Percentiles rank a stretch among this genome's conserved stretches.
phyloP scores from a whole-genome alignment of 2,888 invertebrate genomes.

The Crossocerus cetratus region DNA sequence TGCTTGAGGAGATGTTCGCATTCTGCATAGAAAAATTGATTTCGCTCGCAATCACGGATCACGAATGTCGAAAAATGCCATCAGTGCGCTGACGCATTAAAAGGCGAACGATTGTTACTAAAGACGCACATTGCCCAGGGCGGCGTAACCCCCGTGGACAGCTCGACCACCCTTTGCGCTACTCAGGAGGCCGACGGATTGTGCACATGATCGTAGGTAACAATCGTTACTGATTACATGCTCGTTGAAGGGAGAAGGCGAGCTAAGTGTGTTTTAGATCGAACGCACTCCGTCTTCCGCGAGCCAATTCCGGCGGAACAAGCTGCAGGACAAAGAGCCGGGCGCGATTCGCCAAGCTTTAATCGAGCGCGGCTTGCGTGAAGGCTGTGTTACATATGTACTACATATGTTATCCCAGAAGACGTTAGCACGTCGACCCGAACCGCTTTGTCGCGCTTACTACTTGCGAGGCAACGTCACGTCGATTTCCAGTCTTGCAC shows the following conservation, averaged over 20 bases:
- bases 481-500: constrained; percentile 41
- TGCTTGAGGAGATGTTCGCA: background rate
- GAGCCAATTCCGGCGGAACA: constrained; percentile 14
- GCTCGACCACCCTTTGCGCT: no score
- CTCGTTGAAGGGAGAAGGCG: background rate
- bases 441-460: constrained; percentile 19
- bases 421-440: constrained; percentile 32
- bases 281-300: constrained; percentile 17
- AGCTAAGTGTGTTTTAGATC: background rate
- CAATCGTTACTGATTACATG: background rate
- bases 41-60: no score
- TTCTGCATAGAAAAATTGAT: constrained; percentile 11
- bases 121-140: no score
- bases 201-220: background rate
- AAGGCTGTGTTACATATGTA: constrained; percentile 22
- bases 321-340: constrained; percentile 37
- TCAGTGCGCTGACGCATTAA: no score
- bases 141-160: no score
- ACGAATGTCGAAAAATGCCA: no score
- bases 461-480: constrained; percentile 22
- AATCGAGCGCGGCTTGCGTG: constrained; percentile 37
- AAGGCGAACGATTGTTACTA: no score
- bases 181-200: no score
- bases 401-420: constrained; percentile 14
- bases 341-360: constrained; percentile 42